Base-by-base conservation (phyloP, 2,888 invertebrate species). In the Eupithecia pulchellata region DNA sequence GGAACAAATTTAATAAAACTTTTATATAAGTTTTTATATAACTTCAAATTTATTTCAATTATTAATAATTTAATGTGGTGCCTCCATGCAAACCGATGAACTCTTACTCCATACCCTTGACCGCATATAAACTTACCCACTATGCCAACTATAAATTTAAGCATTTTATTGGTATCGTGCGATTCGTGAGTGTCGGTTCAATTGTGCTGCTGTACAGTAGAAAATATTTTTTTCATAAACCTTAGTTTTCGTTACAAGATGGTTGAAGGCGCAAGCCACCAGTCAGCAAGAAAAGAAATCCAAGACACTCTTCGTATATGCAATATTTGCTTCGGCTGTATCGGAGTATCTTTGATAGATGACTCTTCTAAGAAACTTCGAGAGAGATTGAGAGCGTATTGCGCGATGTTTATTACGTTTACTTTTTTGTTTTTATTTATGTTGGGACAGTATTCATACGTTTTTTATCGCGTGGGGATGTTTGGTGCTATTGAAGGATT, bases 301-400 rank as follows among this genome's bases (percentile, higher is more conserved):
- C 76, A 81, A 30, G 79, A 81, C 58, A 88, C 89, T 0, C 77
- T 91, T 57, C 79, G 75, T 17, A 78, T 88, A 64, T 87, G 87
- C 64, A 86, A 89, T 73, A 86, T 85, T 75, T 89, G 87, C 72
- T 84, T 87, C 52, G 79, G 85, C 39, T 78, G 80, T 68, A 78
- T 90, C 55, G 90, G 89, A 0, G 77, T 90, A 39, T 88, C 90
- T 14, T 84, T 90, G 36, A 84, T 84, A 58, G 86, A 86, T 30
- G 81, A 85, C 3, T 68, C 78, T 62, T 82, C 85, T 1, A 80
- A 69, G 14, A 78, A 63, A 32, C 64, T 82, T 2, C 64, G 77
- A 20, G 71, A 71, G 13, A 85, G 79, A 73, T 42, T 88, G 3
- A 80, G 75, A 74, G 78, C 72, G 13, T 78, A 77, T 39, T n/a